Percentiles rank a stretch among this genome's conserved stretches.
Evolutionary conservation across 1,140 invertebrate species (phyloP).

Genomic region (Papilio dardanus): DNA sequence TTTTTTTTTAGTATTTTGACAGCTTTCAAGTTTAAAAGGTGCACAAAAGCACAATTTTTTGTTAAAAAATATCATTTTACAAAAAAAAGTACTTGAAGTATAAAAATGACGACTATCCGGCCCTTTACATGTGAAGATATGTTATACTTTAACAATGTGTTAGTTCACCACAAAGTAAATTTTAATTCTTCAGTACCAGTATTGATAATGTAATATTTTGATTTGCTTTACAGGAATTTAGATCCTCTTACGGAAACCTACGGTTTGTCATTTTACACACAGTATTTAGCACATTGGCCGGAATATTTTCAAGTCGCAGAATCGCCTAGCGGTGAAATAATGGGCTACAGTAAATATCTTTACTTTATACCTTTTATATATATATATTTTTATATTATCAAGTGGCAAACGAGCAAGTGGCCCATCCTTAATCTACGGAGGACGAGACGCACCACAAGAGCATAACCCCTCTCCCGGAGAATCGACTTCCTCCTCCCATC

Average conservation of each 20-base stretch:
- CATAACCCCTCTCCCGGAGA: too few relatives aligned
- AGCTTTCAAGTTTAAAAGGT: background rate
- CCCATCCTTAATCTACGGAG: too few relatives aligned
- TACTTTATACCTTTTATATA: background rate
- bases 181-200: slow-evolving; percentile 38
- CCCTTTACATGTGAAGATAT: slow-evolving; percentile 97
- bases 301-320: slow-evolving; percentile 99
- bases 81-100: background rate
- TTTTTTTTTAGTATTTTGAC: background rate
- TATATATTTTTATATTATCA: too few relatives aligned
- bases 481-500: too few relatives aligned
- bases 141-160: slow-evolving; percentile 98
- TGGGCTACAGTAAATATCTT: slow-evolving; percentile 97
- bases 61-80: background rate
- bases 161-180: slow-evolving; percentile 72
- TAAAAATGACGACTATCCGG: slow-evolving; percentile 93
- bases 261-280: slow-evolving; percentile 98
- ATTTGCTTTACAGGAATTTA: slow-evolving; percentile 90
- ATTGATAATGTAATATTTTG: slow-evolving; percentile 41
- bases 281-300: slow-evolving; percentile 99
- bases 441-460: too few relatives aligned
- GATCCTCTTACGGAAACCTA: slow-evolving; percentile 99
- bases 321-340: slow-evolving; percentile 96
- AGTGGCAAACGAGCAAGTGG: too few relatives aligned
- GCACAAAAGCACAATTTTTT: background rate